These are phyloP conservation scores for Acanthosepion lycidas DNA, from an alignment of 2,888 invertebrate species.

Conservation along the genomic window DNA sequence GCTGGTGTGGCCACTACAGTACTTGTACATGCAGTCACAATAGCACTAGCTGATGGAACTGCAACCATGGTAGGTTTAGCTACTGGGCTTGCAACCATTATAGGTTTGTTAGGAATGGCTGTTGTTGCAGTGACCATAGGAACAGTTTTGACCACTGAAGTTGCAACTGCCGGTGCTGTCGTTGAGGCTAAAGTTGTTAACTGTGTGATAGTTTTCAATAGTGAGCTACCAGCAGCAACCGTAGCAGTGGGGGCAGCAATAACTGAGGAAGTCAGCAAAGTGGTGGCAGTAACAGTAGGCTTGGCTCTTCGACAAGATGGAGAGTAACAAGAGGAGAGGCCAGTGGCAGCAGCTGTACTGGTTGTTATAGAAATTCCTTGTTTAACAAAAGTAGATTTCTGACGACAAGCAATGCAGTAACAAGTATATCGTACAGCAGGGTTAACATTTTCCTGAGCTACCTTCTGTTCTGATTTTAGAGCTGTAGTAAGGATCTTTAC, in stretches of 20 bases:
- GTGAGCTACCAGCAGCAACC: background rate
- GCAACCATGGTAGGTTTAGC: background rate
- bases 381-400: background rate
- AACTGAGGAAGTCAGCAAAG: background rate
- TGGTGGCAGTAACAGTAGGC: slow-evolving; percentile 42
- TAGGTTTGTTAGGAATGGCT: background rate
- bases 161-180: background rate
- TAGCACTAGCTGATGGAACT: slow-evolving; percentile 34
- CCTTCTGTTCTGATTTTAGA: background rate
- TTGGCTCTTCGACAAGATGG: slow-evolving; percentile 55
- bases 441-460: slow-evolving; percentile 13
- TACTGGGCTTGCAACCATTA: background rate
- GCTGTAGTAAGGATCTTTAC: slow-evolving; percentile 38
- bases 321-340: slow-evolving; percentile 60
- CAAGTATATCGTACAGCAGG: slow-evolving; percentile 23
- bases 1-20: slow-evolving; percentile 5
- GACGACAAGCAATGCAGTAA: slow-evolving; percentile 37
- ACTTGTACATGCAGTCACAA: background rate
- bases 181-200: background rate
- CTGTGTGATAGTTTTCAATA: background rate
- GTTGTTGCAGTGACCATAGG: background rate
- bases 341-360: background rate
- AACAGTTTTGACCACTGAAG: background rate
- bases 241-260: background rate
- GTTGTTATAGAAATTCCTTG: slow-evolving; percentile 24